Evolutionary conservation across 2,113 vertebrate genomes (phyloP).

Genomic region (Hylia prasina): DNA sequence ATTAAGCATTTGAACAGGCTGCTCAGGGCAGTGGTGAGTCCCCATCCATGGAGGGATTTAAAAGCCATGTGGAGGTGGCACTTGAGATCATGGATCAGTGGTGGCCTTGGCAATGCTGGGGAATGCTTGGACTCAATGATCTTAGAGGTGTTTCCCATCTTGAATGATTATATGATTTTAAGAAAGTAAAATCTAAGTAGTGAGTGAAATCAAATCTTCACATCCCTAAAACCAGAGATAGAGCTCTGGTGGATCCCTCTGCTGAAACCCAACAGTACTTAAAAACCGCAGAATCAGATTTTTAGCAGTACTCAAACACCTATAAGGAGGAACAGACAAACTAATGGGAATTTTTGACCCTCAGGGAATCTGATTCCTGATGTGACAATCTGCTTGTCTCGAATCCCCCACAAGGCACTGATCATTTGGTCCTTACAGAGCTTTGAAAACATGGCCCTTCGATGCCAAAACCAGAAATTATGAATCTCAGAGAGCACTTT

Average conservation of each 20-base stretch:
- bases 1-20: not conserved
- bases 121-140: fast-evolving
- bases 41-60: not conserved
- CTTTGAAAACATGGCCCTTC: not conserved
- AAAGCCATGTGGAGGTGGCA: not conserved
- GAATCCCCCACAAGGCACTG: not conserved
- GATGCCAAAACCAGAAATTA: not conserved
- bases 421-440: not conserved
- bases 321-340: not conserved
- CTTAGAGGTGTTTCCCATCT: not conserved
- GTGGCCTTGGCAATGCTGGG: not conserved
- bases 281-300: not conserved
- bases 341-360: not conserved
- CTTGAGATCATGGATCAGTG: not conserved
- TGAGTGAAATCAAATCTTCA: not conserved
- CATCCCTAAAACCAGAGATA: not conserved
- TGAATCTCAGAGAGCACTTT: not conserved
- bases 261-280: not conserved
- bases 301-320: not conserved
- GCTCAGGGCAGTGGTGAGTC: too few relatives aligned
- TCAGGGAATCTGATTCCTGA: not conserved
- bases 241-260: not conserved
- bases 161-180: not conserved
- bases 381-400: not conserved
- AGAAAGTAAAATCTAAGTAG: not conserved